Evolutionary conservation across 2,888 invertebrate species (phyloP), one percentile per base, ranked within the genome.

Genomic region (Eurytoma californica): DNA sequence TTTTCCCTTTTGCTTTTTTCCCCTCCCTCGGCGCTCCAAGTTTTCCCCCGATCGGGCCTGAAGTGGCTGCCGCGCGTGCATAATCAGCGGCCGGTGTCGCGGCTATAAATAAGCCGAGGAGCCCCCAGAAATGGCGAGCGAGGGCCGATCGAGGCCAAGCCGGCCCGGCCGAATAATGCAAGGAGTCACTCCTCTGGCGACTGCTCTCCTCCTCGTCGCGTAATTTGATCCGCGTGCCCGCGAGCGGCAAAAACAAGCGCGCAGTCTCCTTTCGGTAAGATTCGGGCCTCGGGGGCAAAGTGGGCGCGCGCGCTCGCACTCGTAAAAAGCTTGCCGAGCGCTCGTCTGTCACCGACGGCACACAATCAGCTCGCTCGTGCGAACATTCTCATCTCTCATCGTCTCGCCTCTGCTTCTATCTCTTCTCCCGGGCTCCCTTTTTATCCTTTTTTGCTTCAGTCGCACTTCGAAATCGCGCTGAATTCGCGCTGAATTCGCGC

Each of bases 141-240:
- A 13, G 7, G 20, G 65, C 39, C 20, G 39, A 65, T 55, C 55
- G 51, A 65, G 51, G 57, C 73, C 53, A 65, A 30, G 57, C 73
- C 53, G 12, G 24, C 73, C 14, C 28, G 28, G 60, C 70, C 60
- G 39, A 70, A 72, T 63, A 72, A 63, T 55, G 72, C 63, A 72
- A 63, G 63, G 55, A 63, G 70, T 51, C 70, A 28, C 72, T 53
- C 14, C 7, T 63, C 24, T 30, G 3, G 61, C 57, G n/a, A 3
- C 55, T 53, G 39, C 30, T 55, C 82, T 82, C 82, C 80, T 84
- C 80, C 5, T 39, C 39, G 39, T 39, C 39, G 39, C 82, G 84
- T 83, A 85, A 84, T 84, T 84, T 84, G 83, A 84, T 84, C 80
- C 24, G 73, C 77, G 82, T 79, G 81, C 77, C 78, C 79, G 80